A percentile compares a stretch with the other conserved stretches of the same genome.
These are phyloP conservation scores for Notechis scutatus DNA, from an alignment of 2,113 vertebrate species.

Conservation along the genomic window DNA sequence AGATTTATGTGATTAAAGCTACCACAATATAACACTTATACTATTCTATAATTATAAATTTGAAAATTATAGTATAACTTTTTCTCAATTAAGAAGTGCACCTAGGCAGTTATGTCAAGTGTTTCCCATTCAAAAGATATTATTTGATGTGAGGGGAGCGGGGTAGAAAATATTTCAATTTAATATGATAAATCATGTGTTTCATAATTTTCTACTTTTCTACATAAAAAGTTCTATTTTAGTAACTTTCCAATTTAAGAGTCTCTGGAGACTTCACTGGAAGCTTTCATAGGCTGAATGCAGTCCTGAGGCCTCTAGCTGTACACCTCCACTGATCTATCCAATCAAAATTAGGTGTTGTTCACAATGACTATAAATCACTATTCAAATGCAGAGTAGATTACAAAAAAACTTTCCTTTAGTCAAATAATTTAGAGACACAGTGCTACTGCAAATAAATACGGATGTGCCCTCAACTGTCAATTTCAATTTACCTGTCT, in stretches of 20 bases:
- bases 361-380: not conserved
- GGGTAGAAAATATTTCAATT: not conserved
- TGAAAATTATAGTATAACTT: not conserved
- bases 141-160: not conserved
- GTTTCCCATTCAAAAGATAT: not conserved
- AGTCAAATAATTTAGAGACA: not conserved
- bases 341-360: not conserved
- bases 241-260: not conserved
- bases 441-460: not conserved
- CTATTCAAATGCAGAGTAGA: not conserved
- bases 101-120: not conserved
- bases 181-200: not conserved
- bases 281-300: not conserved
- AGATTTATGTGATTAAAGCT: not conserved
- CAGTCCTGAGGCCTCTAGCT: not conserved
- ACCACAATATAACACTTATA: not conserved
- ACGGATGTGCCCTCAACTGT: not conserved
- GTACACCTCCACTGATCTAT: not conserved
- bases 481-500: not conserved
- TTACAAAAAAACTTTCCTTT: not conserved
- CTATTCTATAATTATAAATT: not conserved
- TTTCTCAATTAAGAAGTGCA: not conserved
- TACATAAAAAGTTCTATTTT: not conserved
- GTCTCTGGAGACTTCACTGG: not conserved
- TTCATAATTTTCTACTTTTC: not conserved